These are phyloP conservation scores for Gymnoscopelus braueri DNA, from an alignment of 2,797 vertebrate species.

Conservation along the genomic window DNA sequence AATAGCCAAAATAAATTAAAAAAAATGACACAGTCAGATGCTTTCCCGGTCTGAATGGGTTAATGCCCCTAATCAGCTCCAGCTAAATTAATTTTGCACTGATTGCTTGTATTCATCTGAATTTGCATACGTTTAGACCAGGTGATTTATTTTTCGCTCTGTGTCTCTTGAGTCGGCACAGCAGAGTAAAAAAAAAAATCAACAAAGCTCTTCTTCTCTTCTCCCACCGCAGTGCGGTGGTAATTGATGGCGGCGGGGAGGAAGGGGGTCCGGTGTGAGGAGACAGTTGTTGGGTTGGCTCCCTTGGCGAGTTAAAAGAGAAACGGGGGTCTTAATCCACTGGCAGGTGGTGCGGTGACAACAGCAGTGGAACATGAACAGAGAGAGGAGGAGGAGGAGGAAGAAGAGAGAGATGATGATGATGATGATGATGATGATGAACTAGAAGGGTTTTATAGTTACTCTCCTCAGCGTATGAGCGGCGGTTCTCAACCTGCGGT, in stretches of 20 bases:
- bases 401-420: slow-evolving; percentile 8
- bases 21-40: too few relatives aligned
- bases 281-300: slow-evolving; percentile 53
- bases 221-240: slow-evolving; percentile 4
- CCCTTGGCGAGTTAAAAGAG: slow-evolving; percentile 43
- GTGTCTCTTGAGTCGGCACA: neutral
- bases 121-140: slow-evolving; percentile 93
- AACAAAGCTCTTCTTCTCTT: slow-evolving; percentile 2
- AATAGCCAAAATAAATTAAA: too few relatives aligned
- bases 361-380: neutral
- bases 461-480: too few relatives aligned
- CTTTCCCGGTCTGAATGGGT: too few relatives aligned
- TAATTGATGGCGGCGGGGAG: slow-evolving; percentile 47
- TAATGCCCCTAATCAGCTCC: slow-evolving; percentile 95
- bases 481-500: too few relatives aligned
- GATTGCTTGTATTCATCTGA: slow-evolving; percentile 89
- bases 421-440: too few relatives aligned
- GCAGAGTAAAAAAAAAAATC: neutral
- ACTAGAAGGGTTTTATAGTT: too few relatives aligned
- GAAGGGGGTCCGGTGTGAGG: slow-evolving; percentile 28
- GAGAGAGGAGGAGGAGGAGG: slow-evolving; percentile 25
- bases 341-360: neutral
- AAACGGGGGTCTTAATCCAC: slow-evolving; percentile 34
- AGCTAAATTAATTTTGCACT: slow-evolving; percentile 95
- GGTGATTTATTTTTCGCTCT: slow-evolving; percentile 87